Evolutionary conservation across 1,140 invertebrate genomes (phyloP), one percentile per base, ranked within the genome.

Genomic region (Matsumurasca onukii): DNA sequence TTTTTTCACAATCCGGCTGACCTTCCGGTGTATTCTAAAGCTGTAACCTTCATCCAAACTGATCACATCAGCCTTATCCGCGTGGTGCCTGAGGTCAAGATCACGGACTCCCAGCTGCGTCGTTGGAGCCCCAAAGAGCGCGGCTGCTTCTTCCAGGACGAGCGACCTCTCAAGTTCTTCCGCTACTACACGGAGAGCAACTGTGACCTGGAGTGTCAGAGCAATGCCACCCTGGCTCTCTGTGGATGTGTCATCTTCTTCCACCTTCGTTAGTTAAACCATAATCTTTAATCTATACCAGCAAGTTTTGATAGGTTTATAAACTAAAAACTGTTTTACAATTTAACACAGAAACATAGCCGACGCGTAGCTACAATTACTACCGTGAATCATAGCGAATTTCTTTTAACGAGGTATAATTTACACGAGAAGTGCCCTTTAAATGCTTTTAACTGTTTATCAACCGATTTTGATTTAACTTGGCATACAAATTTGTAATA

Each of bases 231-330:
- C 51, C 76, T 86, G 13, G 77, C 82, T 31, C 76, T 78, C n/a
- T 90, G 89, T 75, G 70, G 84, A 39, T 90, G 89, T 72, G 85
- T 88, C 12, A 83, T 85, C 15, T 85, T 87, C 73, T 24, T 9
- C 55, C n/a, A 24, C 3, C 66, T 55, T 20, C 66, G 66, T 68
- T 3, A 59, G 66, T 68, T 20, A 30, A 1, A 2, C 25, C 20
- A 9, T 57, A n/a, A n/a, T n/a, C n/a, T n/a, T n/a, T n/a, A n/a
- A n/a, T 48, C 45, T 15, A 48, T n/a, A n/a, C n/a, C n/a, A n/a
- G n/a, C n/a, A n/a, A 17, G 34, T 45, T 57, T 61, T 61, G n/a
- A n/a, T 61, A 27, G n/a, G 17, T 27, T 67, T 27, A 67, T 59
- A 9, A 27, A 59, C 48, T 30, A 29, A 39, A n/a, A n/a, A n/a